Percentiles rank a stretch among this genome's conserved stretches.
These are phyloP conservation scores for Oryzias dopingdopingensis DNA, from an alignment of 2,797 vertebrate genomes.

Conservation along the genomic window DNA sequence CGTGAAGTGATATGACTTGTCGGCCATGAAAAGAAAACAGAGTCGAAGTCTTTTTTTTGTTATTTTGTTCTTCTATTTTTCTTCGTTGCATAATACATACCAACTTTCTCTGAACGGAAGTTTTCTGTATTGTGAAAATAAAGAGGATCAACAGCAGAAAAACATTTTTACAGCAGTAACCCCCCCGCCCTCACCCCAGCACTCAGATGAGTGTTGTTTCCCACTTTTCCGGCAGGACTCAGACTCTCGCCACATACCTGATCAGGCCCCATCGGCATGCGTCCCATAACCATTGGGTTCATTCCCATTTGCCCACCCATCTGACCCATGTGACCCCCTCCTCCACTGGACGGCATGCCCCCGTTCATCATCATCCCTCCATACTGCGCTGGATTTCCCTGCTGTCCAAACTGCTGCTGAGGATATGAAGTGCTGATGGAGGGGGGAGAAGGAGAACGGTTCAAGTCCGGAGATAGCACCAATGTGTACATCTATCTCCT, in stretches of 20 bases:
- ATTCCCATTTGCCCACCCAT: slow-evolving; percentile 84
- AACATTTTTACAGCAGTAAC: too few species aligned
- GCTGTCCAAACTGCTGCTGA: slow-evolving; percentile 91
- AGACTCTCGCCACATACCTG: slow-evolving; percentile 74
- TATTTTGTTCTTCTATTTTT: too few species aligned
- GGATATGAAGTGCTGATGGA: slow-evolving; percentile 83
- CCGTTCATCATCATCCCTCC: slow-evolving; percentile 86
- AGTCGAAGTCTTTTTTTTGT: too few species aligned
- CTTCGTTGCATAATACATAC: too few species aligned
- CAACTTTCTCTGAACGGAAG: too few species aligned
- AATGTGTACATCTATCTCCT: background rate
- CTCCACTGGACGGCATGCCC: slow-evolving; percentile 84
- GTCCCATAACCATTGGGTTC: slow-evolving; percentile 88
- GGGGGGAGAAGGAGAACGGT: slow-evolving; percentile 7
- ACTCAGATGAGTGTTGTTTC: background rate
- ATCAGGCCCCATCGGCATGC: slow-evolving; percentile 93
- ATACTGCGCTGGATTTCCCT: slow-evolving; percentile 83
- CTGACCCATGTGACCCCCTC: slow-evolving; percentile 79
- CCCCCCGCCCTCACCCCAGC: too few species aligned
- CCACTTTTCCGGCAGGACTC: background rate
- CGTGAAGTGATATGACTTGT: too few species aligned
- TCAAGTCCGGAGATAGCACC: background rate
- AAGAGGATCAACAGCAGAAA: too few species aligned
- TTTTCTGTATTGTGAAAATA: too few species aligned
- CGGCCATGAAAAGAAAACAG: too few species aligned